phyloP scores from a whole-genome alignment of 2,888 invertebrate species.

The Luffia ferchaultella region DNA sequence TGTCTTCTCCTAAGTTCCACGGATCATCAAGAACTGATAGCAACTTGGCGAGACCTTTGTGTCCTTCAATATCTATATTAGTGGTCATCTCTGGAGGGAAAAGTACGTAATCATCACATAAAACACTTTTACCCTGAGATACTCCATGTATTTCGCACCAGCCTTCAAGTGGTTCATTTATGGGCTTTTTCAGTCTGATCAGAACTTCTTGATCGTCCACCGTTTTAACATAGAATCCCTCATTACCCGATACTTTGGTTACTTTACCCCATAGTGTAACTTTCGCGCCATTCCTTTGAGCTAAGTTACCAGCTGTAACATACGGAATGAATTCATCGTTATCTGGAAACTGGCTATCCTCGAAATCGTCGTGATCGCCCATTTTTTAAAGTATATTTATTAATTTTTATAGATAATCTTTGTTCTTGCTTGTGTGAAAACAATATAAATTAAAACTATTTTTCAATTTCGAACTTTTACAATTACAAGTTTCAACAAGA shows the following conservation, averaged over 20 bases:
- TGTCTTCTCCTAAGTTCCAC: constrained; percentile 50
- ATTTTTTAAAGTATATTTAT: constrained; percentile 20
- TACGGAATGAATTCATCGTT: constrained; percentile 57
- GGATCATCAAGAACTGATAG: constrained; percentile 51
- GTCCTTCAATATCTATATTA: constrained; percentile 49
- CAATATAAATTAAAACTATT: no score
- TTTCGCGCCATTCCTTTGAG: constrained; percentile 54
- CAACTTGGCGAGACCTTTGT: constrained; percentile 44
- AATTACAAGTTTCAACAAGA: neutral
- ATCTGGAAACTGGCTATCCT: constrained; percentile 55
- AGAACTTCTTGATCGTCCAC: constrained; percentile 56
- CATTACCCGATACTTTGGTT: constrained; percentile 46
- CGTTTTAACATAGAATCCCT: constrained; percentile 52
- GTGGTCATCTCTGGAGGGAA: constrained; percentile 43
- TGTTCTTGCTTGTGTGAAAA: no score
- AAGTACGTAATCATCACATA: constrained; percentile 52
- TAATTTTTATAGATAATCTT: no score
- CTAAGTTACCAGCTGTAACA: constrained; percentile 49
- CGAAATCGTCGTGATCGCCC: constrained; percentile 53
- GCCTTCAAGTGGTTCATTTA: constrained; percentile 48
- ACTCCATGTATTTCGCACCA: constrained; percentile 58
- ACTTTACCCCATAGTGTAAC: constrained; percentile 55
- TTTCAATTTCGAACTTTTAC: neutral
- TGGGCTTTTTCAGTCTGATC: constrained; percentile 39
- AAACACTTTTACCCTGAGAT: constrained; percentile 47